Conservation (phyloP, 2,797 vertebrate species). For the Toxotes lorentzi region DNA sequence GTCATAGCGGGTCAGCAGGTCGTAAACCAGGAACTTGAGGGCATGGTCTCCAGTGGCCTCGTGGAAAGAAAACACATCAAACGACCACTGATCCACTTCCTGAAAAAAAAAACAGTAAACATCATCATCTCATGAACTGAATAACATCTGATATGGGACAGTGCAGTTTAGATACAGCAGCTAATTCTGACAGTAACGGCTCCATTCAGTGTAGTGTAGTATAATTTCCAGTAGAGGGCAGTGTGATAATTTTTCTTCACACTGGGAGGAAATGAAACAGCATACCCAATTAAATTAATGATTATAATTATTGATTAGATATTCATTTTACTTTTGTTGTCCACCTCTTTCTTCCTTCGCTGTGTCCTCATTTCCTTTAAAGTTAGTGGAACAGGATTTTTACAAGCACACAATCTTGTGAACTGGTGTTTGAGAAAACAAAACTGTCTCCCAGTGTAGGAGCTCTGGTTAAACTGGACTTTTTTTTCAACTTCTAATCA, state of each 20-base stretch:
- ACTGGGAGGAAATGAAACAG: not conserved
- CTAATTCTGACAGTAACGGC: too few relatives aligned
- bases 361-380: not conserved
- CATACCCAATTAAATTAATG: slow-evolving; percentile 10
- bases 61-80: slow-evolving; percentile 96
- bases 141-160: not conserved
- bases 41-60: slow-evolving; percentile 95
- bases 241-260: not conserved
- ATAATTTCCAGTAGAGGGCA: slow-evolving; percentile 34
- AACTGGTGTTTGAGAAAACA: not conserved
- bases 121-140: rapidly evolving
- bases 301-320: slow-evolving; percentile 24
- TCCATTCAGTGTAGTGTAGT: not conserved
- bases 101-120: slow-evolving; percentile 65
- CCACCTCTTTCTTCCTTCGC: too few relatives aligned
- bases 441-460: not conserved
- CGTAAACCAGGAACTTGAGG: slow-evolving; percentile 98
- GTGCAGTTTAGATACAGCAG: not conserved
- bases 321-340: not conserved
- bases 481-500: not conserved
- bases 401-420: not conserved
- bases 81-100: slow-evolving; percentile 98
- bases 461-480: not conserved
- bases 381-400: too few relatives aligned
- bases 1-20: slow-evolving; percentile 97